Conservation (phyloP, 92 coral and sea anemone species). For the Umimayanthus chanpuru region DNA sequence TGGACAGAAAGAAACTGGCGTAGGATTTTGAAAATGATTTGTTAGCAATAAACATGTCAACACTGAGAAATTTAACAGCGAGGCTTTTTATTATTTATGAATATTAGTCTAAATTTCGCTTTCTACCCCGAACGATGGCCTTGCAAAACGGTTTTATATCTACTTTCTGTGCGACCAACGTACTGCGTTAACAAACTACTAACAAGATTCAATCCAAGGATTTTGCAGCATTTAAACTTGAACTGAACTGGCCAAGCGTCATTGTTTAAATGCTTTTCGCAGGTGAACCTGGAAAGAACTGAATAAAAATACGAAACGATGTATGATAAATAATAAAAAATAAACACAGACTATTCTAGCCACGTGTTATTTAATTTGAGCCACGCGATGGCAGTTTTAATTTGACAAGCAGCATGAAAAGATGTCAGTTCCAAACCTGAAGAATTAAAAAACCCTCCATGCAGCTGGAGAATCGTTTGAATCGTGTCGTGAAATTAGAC, state of each 20-base stretch:
- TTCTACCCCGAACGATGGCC: not conserved
- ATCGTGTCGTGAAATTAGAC: not conserved
- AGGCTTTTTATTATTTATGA: slow-evolving; percentile 39
- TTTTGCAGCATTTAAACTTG: not conserved
- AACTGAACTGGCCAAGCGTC: slow-evolving; percentile 37
- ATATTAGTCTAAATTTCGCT: not conserved
- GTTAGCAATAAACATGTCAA: slow-evolving; percentile 36
- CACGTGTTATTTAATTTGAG: slow-evolving; percentile 35
- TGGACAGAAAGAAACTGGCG: not conserved
- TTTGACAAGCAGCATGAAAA: slow-evolving; percentile 36
- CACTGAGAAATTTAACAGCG: slow-evolving; percentile 21
- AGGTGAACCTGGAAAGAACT: slow-evolving; percentile 54
- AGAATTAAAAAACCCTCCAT: not conserved
- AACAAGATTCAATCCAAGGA: not conserved
- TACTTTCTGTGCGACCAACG: not conserved
- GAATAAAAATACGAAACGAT: slow-evolving; percentile 47
- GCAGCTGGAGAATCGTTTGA: not conserved
- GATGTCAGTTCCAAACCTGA: not conserved
- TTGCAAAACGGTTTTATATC: not conserved
- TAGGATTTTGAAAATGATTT: slow-evolving; percentile 5
- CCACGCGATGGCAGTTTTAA: slow-evolving; percentile 31
- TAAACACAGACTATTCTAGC: slow-evolving; percentile 36
- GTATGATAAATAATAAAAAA: slow-evolving; percentile 31
- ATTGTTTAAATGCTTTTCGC: slow-evolving; percentile 51
- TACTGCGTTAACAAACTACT: not conserved